Percentiles rank a stretch among this genome's conserved stretches.
Conservation (phyloP, 1,140 invertebrate genomes). For the Solenopsis fugax region DNA sequence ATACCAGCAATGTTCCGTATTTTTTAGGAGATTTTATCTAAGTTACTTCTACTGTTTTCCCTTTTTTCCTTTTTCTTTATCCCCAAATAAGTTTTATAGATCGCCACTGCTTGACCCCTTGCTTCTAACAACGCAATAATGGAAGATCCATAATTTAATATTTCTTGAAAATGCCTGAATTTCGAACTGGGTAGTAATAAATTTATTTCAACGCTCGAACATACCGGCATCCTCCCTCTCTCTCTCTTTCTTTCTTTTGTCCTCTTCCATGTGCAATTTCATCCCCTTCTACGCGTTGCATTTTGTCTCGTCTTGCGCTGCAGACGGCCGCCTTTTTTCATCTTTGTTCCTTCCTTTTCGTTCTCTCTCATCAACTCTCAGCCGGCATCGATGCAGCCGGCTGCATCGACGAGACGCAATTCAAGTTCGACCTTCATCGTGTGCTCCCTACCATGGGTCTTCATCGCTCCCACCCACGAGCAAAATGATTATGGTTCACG, state of each 20-base stretch:
- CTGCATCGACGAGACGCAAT: conserved; percentile 72
- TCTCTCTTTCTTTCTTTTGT: conserved; percentile 45
- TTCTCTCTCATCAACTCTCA: not conserved
- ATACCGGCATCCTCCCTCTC: conserved; percentile 49
- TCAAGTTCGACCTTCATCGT: conserved; percentile 78
- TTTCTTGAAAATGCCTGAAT: not conserved
- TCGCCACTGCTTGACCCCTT: not conserved
- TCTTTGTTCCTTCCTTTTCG: conserved; percentile 37
- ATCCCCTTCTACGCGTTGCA: conserved; percentile 16
- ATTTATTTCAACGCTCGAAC: conserved; percentile 20
- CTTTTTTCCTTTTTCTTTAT: not conserved
- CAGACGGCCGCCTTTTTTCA: conserved; percentile 19
- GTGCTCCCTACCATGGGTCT: conserved; percentile 68
- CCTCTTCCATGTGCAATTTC: conserved; percentile 16
- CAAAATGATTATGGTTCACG: conserved; percentile 56
- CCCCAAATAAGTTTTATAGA: not conserved
- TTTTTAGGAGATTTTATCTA: conserved; percentile 26
- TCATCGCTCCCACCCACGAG: conserved; percentile 74
- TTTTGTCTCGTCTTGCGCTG: conserved; percentile 44
- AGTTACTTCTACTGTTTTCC: not conserved
- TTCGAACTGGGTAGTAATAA: conserved; percentile 32
- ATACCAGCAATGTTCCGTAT: conserved; percentile 23
- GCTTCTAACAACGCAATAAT: not conserved
- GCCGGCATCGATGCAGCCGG: conserved; percentile 44
- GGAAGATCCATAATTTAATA: conserved; percentile 11